phyloP scores from a whole-genome alignment of 2,888 invertebrate genomes.

The Anagyrus pseudococci region DNA sequence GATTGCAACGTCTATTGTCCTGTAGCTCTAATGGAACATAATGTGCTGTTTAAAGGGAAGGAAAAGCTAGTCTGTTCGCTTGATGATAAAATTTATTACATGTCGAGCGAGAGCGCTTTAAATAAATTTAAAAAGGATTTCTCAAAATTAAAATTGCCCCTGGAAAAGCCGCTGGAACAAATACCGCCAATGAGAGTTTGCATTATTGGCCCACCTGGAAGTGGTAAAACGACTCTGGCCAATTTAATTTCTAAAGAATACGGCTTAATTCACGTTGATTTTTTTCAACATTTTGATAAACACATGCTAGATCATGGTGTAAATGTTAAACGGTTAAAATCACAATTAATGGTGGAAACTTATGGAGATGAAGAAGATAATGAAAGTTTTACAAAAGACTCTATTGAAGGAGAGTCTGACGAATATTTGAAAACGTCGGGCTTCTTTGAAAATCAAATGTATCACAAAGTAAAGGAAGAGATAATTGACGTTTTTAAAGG shows the following conservation, averaged over 20 bases:
- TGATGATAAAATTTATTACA: slow-evolving; percentile 65
- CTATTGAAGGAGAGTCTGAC: slow-evolving; percentile 8
- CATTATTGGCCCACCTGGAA: slow-evolving; percentile 66
- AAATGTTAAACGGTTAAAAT: slow-evolving; percentile 10
- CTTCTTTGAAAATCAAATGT: slow-evolving; percentile 36
- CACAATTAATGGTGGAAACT: slow-evolving; percentile 17
- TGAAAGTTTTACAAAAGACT: slow-evolving; percentile 38
- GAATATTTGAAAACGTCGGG: slow-evolving; percentile 13
- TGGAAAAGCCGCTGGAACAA: slow-evolving; percentile 60
- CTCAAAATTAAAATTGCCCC: slow-evolving; percentile 61
- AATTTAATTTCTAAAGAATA: slow-evolving; percentile 65
- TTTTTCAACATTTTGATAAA: slow-evolving; percentile 51
- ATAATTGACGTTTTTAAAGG: slow-evolving; percentile 58
- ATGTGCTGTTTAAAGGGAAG: slow-evolving; percentile 70
- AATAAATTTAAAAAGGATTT: slow-evolving; percentile 65
- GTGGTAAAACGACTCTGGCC: slow-evolving; percentile 66
- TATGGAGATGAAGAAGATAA: slow-evolving; percentile 18
- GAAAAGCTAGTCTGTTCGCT: slow-evolving; percentile 65
- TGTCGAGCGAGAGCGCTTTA: slow-evolving; percentile 64
- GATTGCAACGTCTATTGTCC: slow-evolving; percentile 70
- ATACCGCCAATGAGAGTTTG: slow-evolving; percentile 67
- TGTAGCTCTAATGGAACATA: slow-evolving; percentile 65
- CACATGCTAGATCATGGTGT: slow-evolving; percentile 39
- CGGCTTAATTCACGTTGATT: slow-evolving; percentile 66
- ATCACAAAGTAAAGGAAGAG: slow-evolving; percentile 35